These are phyloP conservation scores for Rhyacichthys aspro DNA, from an alignment of 2,797 vertebrate species.

Conservation along the genomic window DNA sequence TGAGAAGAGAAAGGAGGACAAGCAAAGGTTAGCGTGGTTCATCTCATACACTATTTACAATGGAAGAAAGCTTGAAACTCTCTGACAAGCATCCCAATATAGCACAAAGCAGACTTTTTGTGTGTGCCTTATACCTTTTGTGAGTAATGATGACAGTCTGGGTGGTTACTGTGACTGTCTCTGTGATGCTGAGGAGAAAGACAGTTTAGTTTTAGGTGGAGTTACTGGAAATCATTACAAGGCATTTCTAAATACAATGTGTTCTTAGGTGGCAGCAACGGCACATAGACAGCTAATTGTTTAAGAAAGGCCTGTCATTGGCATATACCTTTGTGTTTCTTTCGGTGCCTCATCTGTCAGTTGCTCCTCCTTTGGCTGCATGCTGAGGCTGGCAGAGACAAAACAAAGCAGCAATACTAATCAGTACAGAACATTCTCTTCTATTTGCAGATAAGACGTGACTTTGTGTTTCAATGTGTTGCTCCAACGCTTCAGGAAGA, in stretches of 20 bases:
- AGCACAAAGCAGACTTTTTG: conserved; percentile 15
- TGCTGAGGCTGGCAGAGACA: conserved; percentile 57
- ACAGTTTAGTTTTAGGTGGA: conserved; percentile 35
- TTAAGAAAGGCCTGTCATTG: conserved; percentile 68
- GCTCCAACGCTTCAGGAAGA: conserved; percentile 41
- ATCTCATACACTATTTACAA: conserved; percentile 72
- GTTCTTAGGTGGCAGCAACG: conserved; percentile 48
- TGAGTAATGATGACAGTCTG: conserved; percentile 65
- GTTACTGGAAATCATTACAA: conserved; percentile 55
- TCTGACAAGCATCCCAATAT: conserved; percentile 55
- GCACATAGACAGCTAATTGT: conserved; percentile 55
- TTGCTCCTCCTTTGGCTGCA: conserved; percentile 45
- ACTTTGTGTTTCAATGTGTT: conserved; percentile 53
- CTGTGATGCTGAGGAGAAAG: conserved; percentile 54
- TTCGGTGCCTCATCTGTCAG: conserved; percentile 58
- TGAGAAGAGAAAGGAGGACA: conserved; percentile 48
- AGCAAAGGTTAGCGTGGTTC: conserved; percentile 59
- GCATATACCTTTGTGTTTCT: conserved; percentile 69
- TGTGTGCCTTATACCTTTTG: conserved; percentile 44
- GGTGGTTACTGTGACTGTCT: conserved; percentile 60
- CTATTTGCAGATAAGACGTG: conserved; percentile 59
- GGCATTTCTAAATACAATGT: conserved; percentile 41
- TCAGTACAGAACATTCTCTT: conserved; percentile 64
- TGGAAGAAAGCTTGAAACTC: conserved; percentile 40
- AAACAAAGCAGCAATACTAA: conserved; percentile 71